Conservation (phyloP, 2,797 vertebrate genomes). For the Tenualosa thibaudeaui region DNA sequence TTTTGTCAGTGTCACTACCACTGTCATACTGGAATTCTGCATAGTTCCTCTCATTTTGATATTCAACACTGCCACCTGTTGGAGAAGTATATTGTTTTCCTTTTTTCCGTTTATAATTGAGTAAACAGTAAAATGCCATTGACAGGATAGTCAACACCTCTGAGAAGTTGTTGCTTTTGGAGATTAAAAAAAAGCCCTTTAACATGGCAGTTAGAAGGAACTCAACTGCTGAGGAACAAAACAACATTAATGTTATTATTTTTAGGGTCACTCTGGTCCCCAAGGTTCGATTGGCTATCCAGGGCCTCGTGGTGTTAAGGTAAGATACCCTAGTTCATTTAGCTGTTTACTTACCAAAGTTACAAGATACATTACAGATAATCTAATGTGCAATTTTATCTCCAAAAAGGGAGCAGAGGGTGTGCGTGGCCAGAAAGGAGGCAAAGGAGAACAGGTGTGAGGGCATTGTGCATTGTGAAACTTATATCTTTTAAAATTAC, state of each 20-base stretch:
- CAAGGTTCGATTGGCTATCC: constrained; percentile 96
- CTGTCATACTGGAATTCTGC: no score
- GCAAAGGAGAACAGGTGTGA: constrained; percentile 95
- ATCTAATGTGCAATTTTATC: not conserved
- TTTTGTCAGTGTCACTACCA: no score
- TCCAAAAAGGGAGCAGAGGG: constrained; percentile 88
- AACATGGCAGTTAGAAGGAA: not conserved
- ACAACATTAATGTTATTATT: constrained; percentile 5
- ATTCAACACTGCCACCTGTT: not conserved
- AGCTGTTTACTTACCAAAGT: constrained; percentile 16
- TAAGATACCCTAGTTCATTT: constrained; percentile 60
- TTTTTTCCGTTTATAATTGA: not conserved
- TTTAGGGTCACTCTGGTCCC: constrained; percentile 86
- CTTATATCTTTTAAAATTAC: not conserved
- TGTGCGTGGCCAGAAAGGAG: constrained; percentile 92
- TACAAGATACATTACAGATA: not conserved
- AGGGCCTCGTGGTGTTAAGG: constrained; percentile 96
- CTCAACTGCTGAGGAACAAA: not conserved
- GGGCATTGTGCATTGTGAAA: not conserved
- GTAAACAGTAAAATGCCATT: not conserved
- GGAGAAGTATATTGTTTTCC: not conserved
- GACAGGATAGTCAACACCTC: not conserved
- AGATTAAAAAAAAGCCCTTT: not conserved
- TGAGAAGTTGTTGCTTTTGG: not conserved
- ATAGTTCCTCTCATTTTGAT: no score